A percentile compares a stretch with the other conserved stretches of the same genome.
Evolutionary conservation across 2,113 vertebrate species (phyloP).

Genomic region (Polyodon spathula): DNA sequence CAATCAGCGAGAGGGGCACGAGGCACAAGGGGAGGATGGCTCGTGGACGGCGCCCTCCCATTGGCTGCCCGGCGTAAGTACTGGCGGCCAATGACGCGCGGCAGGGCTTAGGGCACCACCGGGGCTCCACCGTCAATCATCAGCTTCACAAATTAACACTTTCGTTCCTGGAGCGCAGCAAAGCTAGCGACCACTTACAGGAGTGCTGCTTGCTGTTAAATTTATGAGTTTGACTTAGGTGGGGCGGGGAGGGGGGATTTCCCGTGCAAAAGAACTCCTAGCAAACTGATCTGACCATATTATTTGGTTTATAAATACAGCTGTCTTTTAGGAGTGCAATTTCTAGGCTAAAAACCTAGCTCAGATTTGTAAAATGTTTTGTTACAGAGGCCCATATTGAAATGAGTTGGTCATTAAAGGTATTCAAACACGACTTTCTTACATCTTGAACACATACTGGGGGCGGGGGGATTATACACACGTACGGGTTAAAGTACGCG

Average conservation of each 20-base stretch:
- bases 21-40: slow-evolving; percentile 74
- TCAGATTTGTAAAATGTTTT: too few species aligned
- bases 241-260: neutral
- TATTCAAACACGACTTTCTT: too few species aligned
- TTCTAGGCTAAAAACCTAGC: too few species aligned
- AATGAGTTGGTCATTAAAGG: too few species aligned
- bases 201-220: neutral
- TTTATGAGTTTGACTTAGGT: neutral
- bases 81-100: slow-evolving; percentile 77
- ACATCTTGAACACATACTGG: too few species aligned
- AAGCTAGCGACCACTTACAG: neutral
- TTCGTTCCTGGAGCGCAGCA: slow-evolving; percentile 37
- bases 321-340: too few species aligned
- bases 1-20: slow-evolving; percentile 84
- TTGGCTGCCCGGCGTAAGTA: slow-evolving; percentile 72
- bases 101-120: slow-evolving; percentile 66
- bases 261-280: too few species aligned
- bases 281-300: too few species aligned
- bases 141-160: slow-evolving; percentile 61
- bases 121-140: slow-evolving; percentile 69
- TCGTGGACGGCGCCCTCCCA: slow-evolving; percentile 86
- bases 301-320: too few species aligned
- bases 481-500: too few species aligned
- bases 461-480: too few species aligned
- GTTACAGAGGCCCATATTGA: too few species aligned